phyloP scores from a whole-genome alignment of 2,113 vertebrate species.

The Lanius collurio region DNA sequence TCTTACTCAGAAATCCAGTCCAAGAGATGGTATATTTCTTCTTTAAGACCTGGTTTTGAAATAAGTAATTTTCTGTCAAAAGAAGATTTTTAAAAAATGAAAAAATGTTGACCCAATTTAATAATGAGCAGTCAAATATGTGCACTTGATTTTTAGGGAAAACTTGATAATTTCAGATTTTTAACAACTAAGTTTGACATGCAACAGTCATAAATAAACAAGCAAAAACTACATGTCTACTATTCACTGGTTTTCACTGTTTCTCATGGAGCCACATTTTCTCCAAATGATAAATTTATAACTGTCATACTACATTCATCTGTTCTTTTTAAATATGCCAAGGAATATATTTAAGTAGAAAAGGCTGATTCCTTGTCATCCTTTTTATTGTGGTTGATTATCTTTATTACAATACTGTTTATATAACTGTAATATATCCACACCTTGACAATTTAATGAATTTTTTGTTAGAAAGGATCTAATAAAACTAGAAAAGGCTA shows the following conservation, averaged over 20 bases:
- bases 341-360: background rate
- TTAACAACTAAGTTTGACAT: background rate
- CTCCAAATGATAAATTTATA: background rate
- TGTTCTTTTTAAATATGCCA: background rate
- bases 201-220: background rate
- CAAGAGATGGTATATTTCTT: background rate
- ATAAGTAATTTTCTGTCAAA: background rate
- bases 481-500: background rate
- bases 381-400: background rate
- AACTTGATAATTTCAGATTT: background rate
- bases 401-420: background rate
- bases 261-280: background rate
- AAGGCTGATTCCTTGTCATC: background rate
- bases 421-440: background rate
- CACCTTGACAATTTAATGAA: background rate
- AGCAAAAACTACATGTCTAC: background rate
- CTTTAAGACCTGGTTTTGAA: background rate
- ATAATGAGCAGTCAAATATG: background rate
- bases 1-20: background rate
- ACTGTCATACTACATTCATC: background rate
- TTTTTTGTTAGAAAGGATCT: background rate
- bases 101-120: background rate
- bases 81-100: background rate
- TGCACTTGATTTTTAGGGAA: background rate
- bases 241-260: background rate